Conservation (phyloP, 2,797 vertebrate genomes). For the Periophthalmus magnuspinnatus region DNA sequence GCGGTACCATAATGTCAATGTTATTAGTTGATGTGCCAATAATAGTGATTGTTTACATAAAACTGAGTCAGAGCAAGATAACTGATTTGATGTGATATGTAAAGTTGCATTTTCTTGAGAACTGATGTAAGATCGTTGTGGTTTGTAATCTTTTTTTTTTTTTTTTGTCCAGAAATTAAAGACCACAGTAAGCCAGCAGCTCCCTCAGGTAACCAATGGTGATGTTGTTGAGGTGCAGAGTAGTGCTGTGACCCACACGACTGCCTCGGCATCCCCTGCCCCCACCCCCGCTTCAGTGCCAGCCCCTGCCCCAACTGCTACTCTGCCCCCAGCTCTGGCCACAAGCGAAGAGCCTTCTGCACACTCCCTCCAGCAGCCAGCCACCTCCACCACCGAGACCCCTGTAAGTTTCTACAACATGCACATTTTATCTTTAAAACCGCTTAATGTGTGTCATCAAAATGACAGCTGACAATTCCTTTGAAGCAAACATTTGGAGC, state of each 20-base stretch:
- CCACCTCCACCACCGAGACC: slow-evolving; percentile 96
- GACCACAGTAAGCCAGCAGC: slow-evolving; percentile 89
- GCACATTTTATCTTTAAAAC: background rate
- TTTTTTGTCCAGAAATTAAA: slow-evolving; percentile 83
- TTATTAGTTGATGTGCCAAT: background rate
- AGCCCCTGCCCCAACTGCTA: slow-evolving; percentile 47
- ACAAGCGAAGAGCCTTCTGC: slow-evolving; percentile 84
- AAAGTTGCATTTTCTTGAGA: background rate
- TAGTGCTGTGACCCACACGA: slow-evolving; percentile 82
- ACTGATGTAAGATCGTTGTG: background rate
- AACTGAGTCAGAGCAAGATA: background rate
- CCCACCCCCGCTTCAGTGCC: slow-evolving; percentile 65
- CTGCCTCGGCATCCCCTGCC: slow-evolving; percentile 76
- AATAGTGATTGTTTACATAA: background rate
- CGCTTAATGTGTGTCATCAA: background rate
- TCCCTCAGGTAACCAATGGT: slow-evolving; percentile 93
- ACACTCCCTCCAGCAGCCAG: slow-evolving; percentile 92
- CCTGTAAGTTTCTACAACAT: slow-evolving; percentile 78
- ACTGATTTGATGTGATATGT: background rate
- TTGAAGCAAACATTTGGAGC: too few species aligned
- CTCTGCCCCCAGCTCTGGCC: slow-evolving; percentile 31
- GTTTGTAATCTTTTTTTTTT: background rate
- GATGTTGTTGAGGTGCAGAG: slow-evolving; percentile 86
- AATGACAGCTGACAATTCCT: too few species aligned
- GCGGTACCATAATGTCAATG: background rate